Percentiles rank a stretch among this genome's conserved stretches.
Evolutionary conservation across 2,888 invertebrate species (phyloP).

Genomic region (Synergus japonicus): DNA sequence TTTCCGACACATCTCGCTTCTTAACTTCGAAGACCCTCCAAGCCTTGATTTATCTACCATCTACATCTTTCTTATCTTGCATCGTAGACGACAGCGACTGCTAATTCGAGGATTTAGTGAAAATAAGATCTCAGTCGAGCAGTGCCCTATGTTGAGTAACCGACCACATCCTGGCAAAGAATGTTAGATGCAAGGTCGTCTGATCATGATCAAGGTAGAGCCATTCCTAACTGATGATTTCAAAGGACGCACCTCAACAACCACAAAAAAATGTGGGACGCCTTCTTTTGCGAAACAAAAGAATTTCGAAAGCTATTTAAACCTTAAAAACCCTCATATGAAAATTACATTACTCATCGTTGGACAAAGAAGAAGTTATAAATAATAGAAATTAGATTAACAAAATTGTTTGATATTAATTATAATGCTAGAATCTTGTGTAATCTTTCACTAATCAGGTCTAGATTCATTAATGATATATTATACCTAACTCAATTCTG

Average conservation of each 20-base stretch:
- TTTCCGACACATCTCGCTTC: constrained; percentile 47
- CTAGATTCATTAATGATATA: too few relatives aligned
- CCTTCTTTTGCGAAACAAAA: constrained; percentile 32
- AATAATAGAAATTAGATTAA: neutral
- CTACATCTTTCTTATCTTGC: constrained; percentile 71
- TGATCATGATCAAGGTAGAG: constrained; percentile 27
- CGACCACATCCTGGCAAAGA: constrained; percentile 36
- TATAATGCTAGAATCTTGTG: too few relatives aligned
- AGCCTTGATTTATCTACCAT: constrained; percentile 65
- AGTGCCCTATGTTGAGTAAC: constrained; percentile 53
- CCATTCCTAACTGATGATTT: constrained; percentile 38
- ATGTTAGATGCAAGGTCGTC: constrained; percentile 40
- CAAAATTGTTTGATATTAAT: too few relatives aligned
- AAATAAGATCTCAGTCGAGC: constrained; percentile 66
- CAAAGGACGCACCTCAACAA: constrained; percentile 15
- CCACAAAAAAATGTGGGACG: constrained; percentile 2
- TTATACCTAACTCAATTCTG: too few relatives aligned
- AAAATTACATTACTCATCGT: neutral
- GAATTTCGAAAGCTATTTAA: constrained; percentile 6
- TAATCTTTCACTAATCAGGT: too few relatives aligned
- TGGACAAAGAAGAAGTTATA: neutral
- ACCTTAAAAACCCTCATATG: neutral
- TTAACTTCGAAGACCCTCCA: constrained; percentile 46
- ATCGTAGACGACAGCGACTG: constrained; percentile 68
- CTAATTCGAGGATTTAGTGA: constrained; percentile 73